Evolutionary conservation across 2,888 invertebrate genomes (phyloP).

Genomic region (Chrysina gloriosa): DNA sequence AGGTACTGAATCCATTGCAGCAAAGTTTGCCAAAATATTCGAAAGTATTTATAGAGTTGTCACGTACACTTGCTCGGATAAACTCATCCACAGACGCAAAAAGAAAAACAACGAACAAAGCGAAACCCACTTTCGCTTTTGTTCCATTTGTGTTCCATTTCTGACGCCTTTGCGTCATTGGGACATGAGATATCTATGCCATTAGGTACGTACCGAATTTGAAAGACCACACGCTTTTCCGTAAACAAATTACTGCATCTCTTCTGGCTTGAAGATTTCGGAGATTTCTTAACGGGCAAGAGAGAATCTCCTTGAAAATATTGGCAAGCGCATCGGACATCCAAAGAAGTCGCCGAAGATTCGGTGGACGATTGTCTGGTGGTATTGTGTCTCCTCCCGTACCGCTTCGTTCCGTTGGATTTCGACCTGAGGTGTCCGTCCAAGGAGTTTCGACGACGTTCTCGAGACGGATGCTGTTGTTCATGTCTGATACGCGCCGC

Average conservation of each 20-base stretch:
- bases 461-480: slow-evolving; percentile 22
- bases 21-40: slow-evolving; percentile 32
- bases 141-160: not conserved
- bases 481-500: slow-evolving; percentile 16
- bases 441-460: slow-evolving; percentile 29
- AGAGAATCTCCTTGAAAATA: slow-evolving; percentile 85
- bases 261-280: not conserved
- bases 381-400: slow-evolving; percentile 72
- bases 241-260: slow-evolving; percentile 18
- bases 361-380: slow-evolving; percentile 79
- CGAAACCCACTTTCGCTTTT: slow-evolving; percentile 4
- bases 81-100: not conserved
- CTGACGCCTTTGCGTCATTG: not conserved
- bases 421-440: slow-evolving; percentile 68
- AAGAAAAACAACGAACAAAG: slow-evolving; percentile 16
- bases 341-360: slow-evolving; percentile 74
- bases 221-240: slow-evolving; percentile 17
- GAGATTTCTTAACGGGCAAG: slow-evolving; percentile 73
- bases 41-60: slow-evolving; percentile 27
- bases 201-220: slow-evolving; percentile 26
- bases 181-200: not conserved
- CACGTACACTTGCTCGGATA: not conserved
- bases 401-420: slow-evolving; percentile 75
- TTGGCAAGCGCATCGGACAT: slow-evolving; percentile 88
- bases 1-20: not conserved